phyloP scores from a whole-genome alignment of 2,888 invertebrate genomes.

The Lepidonotus clava region DNA sequence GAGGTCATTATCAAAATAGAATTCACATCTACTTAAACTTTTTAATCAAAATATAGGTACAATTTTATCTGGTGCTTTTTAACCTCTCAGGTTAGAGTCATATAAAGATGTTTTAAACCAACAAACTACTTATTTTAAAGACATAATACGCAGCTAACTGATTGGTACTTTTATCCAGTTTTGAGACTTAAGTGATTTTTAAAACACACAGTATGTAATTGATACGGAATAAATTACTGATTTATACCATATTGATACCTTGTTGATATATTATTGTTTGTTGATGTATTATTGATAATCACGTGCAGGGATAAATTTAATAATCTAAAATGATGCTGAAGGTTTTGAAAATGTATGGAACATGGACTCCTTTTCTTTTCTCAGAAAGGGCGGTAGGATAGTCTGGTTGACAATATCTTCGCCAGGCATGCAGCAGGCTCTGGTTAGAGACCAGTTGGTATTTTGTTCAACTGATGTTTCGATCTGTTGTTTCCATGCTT shows the following conservation, averaged over 20 bases:
- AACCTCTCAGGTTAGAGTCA: background rate
- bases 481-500: too few relatives aligned
- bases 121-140: background rate
- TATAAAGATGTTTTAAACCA: background rate
- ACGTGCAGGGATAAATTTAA: too few relatives aligned
- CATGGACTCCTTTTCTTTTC: too few relatives aligned
- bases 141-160: conserved; percentile 46
- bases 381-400: too few relatives aligned
- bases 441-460: too few relatives aligned
- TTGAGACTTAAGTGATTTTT: background rate
- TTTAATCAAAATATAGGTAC: conserved; percentile 36
- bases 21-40: conserved; percentile 36
- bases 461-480: too few relatives aligned
- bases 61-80: conserved; percentile 44
- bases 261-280: too few relatives aligned
- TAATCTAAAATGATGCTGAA: too few relatives aligned
- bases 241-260: conserved; percentile 32
- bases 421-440: too few relatives aligned
- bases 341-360: too few relatives aligned
- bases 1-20: conserved; percentile 12
- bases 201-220: conserved; percentile 29
- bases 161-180: background rate
- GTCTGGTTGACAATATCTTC: too few relatives aligned
- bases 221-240: conserved; percentile 38
- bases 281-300: too few relatives aligned